phyloP scores from a whole-genome alignment of 2,888 invertebrate genomes.

The Lacanobia wlatinum region DNA sequence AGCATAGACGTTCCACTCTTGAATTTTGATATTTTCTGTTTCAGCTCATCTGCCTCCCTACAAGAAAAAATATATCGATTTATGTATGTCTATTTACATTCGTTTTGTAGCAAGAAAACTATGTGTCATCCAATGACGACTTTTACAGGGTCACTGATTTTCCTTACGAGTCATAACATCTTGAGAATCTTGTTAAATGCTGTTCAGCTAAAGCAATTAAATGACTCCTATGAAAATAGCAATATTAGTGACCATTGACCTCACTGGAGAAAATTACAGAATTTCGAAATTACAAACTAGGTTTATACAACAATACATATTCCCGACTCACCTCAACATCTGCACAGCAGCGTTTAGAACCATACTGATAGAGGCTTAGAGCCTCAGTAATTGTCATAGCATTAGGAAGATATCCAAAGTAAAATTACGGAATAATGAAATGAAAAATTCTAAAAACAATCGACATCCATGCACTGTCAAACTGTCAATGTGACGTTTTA shows the following conservation, averaged over 20 bases:
- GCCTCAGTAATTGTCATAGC: constrained; percentile 89
- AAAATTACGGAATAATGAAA: constrained; percentile 76
- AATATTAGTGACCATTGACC: constrained; percentile 34
- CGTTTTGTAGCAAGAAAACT: constrained; percentile 9
- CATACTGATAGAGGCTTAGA: constrained; percentile 91
- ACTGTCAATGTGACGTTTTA: constrained; percentile 62
- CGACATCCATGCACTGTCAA: constrained; percentile 79
- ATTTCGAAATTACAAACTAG: constrained; percentile 58
- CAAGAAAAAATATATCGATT: constrained; percentile 22
- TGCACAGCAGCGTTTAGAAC: constrained; percentile 94
- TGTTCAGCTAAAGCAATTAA: background rate
- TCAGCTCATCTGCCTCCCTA: constrained; percentile 94
- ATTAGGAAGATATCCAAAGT: constrained; percentile 82
- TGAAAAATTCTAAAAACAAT: constrained; percentile 87
- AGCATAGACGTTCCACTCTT: constrained; percentile 90
- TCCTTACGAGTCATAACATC: background rate
- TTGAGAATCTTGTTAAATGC: background rate
- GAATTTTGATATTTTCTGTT: constrained; percentile 92
- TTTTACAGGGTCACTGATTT: constrained; percentile 30
- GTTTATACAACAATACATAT: constrained; percentile 50
- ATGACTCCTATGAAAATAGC: constrained; percentile 1
- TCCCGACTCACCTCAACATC: constrained; percentile 92
- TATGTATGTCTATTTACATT: constrained; percentile 5
- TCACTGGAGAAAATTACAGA: constrained; percentile 32
- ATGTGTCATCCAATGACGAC: constrained; percentile 56